Evolutionary conservation across 2,113 vertebrate species (phyloP).

Genomic region (Xyliphius kryptos): DNA sequence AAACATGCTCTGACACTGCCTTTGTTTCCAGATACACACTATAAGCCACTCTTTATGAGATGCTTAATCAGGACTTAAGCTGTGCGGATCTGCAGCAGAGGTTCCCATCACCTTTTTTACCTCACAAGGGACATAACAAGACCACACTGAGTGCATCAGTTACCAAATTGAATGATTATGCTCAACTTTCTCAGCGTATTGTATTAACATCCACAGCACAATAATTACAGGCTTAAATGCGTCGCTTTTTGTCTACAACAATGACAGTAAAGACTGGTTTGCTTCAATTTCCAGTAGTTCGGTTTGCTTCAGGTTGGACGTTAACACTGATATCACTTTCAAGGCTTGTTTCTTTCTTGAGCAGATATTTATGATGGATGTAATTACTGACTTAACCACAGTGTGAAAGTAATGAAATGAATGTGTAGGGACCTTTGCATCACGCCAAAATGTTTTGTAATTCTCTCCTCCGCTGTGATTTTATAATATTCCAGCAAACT

Average conservation of each 20-base stretch:
- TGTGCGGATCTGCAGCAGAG: conserved; percentile 5
- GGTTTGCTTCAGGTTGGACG: too few relatives aligned
- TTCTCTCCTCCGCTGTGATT: conserved; percentile 8
- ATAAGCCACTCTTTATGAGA: conserved; percentile 25
- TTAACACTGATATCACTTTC: too few relatives aligned
- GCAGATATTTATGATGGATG: too few relatives aligned
- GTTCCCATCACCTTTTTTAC: conserved; percentile 23
- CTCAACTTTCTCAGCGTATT: conserved; percentile 17
- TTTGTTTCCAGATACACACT: not conserved
- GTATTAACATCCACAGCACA: not conserved
- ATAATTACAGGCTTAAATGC: conserved; percentile 5
- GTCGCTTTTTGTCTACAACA: not conserved
- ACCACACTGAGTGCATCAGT: conserved; percentile 14
- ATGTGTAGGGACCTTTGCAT: too few relatives aligned
- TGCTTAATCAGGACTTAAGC: conserved; percentile 24
- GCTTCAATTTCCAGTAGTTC: too few relatives aligned
- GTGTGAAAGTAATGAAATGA: not conserved
- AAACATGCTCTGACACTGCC: not conserved
- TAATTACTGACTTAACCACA: conserved; percentile 16
- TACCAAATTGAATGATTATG: not conserved
- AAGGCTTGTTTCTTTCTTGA: too few relatives aligned
- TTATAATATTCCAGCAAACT: too few relatives aligned
- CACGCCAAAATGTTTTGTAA: too few relatives aligned
- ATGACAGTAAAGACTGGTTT: not conserved
- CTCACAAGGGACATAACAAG: too few relatives aligned